Evolutionary conservation across 2,888 invertebrate species (phyloP), one percentile per base, ranked within the genome.

Genomic region (Apoda limacodes): DNA sequence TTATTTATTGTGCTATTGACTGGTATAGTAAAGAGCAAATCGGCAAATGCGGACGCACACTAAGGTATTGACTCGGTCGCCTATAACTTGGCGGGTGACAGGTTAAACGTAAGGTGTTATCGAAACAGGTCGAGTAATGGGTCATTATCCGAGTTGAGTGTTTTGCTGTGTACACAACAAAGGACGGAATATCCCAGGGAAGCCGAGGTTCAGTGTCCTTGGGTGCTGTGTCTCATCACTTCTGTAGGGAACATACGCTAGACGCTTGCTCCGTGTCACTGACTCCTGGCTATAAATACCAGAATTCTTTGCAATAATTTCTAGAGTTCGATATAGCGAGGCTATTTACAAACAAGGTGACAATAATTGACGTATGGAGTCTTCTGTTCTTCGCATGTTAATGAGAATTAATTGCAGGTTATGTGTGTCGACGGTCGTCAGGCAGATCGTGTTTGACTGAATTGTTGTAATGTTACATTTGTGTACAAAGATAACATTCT

Each of bases 331-430:
- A 57, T 61, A 62, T 60, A 66, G 52, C 42, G 33, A 32, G 35
- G 51, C 60, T 71, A 71, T 70, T 67, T 64, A 62, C 55, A 66
- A 60, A 62, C 57, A 61, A 61, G 53, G 58, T 65, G 69, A 64
- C 65, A 72, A 54, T 52, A 7, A 66, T 62, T 69, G 70, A 72
- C 56, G 43, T 50, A 61, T 57, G 52, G 45, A 50, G 52, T 46
- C 43, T 17, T 5, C 17, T n/a, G n/a, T n/a, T n/a, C 47, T 54
- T 45, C 49, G 45, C 43, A 43, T 53, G 49, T 54, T 63, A 62
- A 70, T 66, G 65, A 65, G 55, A 70, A 70, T 67, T 65, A 64
- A 70, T 69, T 66, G 49, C 59, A 45, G 37, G 58, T 45, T 54
- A 64, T 66, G 55, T 67, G 54, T 66, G 58, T 64, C 58, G 55